Percentiles rank a stretch among this genome's conserved stretches.
Evolutionary conservation across 2,113 vertebrate genomes (phyloP).

Genomic region (Hydrolagus affinis): DNA sequence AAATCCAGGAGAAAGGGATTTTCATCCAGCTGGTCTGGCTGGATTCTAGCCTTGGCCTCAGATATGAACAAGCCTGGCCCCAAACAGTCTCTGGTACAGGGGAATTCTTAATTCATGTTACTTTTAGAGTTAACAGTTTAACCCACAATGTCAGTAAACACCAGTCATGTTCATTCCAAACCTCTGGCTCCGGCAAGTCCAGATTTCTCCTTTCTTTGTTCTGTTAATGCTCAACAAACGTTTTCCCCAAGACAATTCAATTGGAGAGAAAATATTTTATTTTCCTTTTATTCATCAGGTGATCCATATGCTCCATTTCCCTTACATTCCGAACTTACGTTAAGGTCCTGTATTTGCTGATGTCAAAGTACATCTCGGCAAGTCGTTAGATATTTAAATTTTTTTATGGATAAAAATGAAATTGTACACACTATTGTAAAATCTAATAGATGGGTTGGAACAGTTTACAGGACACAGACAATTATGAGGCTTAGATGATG

Average conservation of each 20-base stretch:
- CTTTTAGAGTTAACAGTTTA: neutral
- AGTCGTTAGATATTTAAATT: too few relatives aligned
- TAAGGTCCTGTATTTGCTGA: neutral
- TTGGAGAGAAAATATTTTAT: neutral
- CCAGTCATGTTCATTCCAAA: neutral
- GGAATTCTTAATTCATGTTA: neutral
- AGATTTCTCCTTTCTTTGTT: too few relatives aligned
- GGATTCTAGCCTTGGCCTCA: neutral
- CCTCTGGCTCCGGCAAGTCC: neutral
- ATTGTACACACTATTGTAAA: neutral
- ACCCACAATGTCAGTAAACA: neutral
- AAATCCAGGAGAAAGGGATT: neutral
- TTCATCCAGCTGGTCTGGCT: neutral
- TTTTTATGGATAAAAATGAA: neutral
- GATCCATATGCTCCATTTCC: too few relatives aligned
- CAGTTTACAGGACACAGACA: neutral
- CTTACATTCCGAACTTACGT: neutral
- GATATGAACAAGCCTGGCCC: neutral
- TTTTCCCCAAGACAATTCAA: neutral
- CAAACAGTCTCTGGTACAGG: neutral
- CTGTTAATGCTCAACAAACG: neutral
- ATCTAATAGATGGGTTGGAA: neutral
- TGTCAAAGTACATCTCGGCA: neutral
- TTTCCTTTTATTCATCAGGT: neutral
- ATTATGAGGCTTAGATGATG: slow-evolving; percentile 19